Base-by-base conservation (phyloP, 1,140 invertebrate genomes). In the Dinoponera quadriceps region DNA sequence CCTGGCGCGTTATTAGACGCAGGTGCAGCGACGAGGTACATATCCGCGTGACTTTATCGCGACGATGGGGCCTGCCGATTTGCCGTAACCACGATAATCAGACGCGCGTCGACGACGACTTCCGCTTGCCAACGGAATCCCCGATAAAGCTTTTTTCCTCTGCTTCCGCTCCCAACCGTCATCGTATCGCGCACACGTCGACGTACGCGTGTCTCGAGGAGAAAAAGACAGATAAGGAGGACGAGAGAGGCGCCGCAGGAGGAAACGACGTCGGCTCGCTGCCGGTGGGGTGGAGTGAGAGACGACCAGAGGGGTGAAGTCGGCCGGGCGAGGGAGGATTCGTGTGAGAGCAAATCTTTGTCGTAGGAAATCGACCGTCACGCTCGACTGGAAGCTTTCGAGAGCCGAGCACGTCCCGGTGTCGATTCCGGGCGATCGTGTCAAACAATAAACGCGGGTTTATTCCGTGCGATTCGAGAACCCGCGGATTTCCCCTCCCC, bases 301-400 rank as follows among this genome's bases (percentile, higher is more conserved):
- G 27, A 16, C 51, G 57, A n/a, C 20, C 22, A 69, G 20, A 25
- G 38, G 60, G 27, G 20, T 57, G 57, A 84, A 68, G 48, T 14
- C 11, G 59, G 38, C 22, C 25, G 77, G 25, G 33, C 59, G 20
- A 51, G 55, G 77, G 55, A 57, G 22, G 80, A 77, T 78, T 82
- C 89, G 85, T 86, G 85, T 90, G 85, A 90, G 88, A 90, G 89
- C 89, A 90, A 90, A 90, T 90, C 89, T 90, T 90, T 90, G 89
- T 90, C 88, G 88, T 88, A 90, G 89, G 89, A 90, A 90, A 90
- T 90, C 89, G 89, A 90, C 55, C 89, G 86, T 90, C 85, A 90
- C 86, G 89, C 86, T 87, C 89, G 82, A 90, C 59, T 89, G 75
- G 69, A 88, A 62, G 68, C 83, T 90, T 90, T 88, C 63, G 86